phyloP scores from a whole-genome alignment of 2,113 vertebrate species.

The Engystomops pustulosus region DNA sequence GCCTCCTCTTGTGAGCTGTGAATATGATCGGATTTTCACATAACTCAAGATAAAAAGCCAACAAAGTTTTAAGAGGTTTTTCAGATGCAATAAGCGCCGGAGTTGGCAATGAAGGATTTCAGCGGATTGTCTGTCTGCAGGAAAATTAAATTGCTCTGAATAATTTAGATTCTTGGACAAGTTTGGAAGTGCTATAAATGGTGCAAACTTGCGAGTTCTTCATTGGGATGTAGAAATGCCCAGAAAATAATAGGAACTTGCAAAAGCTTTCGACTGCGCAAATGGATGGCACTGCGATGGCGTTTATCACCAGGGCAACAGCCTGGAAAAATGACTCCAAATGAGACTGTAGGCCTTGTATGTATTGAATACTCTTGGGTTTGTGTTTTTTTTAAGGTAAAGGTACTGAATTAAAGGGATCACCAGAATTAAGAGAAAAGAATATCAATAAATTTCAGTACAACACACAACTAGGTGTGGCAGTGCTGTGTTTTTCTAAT shows the following conservation, averaged over 20 bases:
- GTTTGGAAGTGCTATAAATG: constrained; percentile 2
- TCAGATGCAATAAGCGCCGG: constrained; percentile 41
- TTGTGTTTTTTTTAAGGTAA: no score
- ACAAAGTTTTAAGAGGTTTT: constrained; percentile 47
- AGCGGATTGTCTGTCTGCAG: constrained; percentile 38
- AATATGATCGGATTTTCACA: constrained; percentile 54
- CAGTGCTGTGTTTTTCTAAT: no score
- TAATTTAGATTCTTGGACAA: constrained; percentile 12
- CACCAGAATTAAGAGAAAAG: no score
- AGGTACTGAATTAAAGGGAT: no score
- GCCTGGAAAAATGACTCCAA: constrained; percentile 11
- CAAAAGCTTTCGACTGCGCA: neutral
- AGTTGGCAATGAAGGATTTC: constrained; percentile 52
- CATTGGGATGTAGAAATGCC: neutral
- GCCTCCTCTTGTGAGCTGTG: constrained; percentile 39
- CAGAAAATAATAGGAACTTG: neutral
- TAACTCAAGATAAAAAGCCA: constrained; percentile 49
- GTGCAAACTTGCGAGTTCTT: constrained; percentile 14
- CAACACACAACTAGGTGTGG: no score
- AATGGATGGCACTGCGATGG: neutral
- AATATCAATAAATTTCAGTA: no score
- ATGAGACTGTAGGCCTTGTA: no score
- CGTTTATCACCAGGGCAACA: neutral
- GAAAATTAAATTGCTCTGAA: constrained; percentile 39
- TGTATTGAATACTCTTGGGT: no score